Evolutionary conservation across 2,888 invertebrate genomes (phyloP).

Genomic region (Augochlorella aurata): DNA sequence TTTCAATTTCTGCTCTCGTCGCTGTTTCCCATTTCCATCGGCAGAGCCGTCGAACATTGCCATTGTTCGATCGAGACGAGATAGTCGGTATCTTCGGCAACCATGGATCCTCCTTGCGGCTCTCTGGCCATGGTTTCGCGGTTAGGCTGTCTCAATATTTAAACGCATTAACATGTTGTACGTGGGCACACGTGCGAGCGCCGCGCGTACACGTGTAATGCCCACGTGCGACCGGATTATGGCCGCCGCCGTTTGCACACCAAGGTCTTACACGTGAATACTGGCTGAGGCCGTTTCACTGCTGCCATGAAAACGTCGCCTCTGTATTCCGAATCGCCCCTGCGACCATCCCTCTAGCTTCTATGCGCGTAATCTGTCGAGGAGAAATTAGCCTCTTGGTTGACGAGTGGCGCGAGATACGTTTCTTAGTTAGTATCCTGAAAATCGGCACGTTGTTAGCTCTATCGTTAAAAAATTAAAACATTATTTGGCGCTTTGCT

Average conservation of each 20-base stretch:
- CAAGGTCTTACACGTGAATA: not conserved
- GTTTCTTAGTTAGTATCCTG: too few species aligned
- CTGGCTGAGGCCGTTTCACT: not conserved
- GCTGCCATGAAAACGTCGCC: not conserved
- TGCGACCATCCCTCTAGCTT: not conserved
- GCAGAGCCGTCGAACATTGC: not conserved
- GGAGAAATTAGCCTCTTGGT: too few species aligned
- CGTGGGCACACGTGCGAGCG: conserved; percentile 35
- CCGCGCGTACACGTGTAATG: conserved; percentile 29
- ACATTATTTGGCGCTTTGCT: too few species aligned
- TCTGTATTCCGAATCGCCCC: not conserved
- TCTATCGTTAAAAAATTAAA: too few species aligned
- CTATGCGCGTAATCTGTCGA: not conserved
- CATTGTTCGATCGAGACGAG: not conserved
- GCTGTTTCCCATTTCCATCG: not conserved
- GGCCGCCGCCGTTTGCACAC: conserved; percentile 28
- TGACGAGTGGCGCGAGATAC: too few species aligned
- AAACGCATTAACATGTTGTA: conserved; percentile 37
- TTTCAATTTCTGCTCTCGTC: not conserved
- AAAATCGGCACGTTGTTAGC: too few species aligned
- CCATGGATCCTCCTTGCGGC: not conserved
- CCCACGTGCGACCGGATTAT: conserved; percentile 46
- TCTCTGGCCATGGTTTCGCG: not conserved
- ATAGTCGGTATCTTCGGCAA: not conserved
- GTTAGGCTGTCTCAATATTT: conserved; percentile 30